A percentile compares a stretch with the other conserved stretches of the same genome.
phyloP scores from a whole-genome alignment of 2,888 invertebrate genomes.

The Diarsia mendica region DNA sequence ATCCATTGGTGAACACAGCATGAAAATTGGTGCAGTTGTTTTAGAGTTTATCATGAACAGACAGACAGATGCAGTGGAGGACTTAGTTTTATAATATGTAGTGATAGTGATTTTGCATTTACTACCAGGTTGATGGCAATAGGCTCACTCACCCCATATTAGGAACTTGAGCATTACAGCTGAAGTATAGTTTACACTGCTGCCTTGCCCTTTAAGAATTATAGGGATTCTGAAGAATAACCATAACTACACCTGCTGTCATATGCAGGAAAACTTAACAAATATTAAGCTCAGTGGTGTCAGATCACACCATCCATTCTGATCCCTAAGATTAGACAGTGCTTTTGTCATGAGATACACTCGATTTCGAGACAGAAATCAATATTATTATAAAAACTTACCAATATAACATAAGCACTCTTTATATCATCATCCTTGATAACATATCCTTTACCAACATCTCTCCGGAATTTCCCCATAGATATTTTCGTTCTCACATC shows the following conservation, averaged over 20 bases:
- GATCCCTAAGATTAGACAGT: not conserved
- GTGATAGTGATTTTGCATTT: not conserved
- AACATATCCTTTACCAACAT: constrained; percentile 91
- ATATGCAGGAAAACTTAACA: not conserved
- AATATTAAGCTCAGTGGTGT: not conserved
- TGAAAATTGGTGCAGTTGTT: too few species aligned
- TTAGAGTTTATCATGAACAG: too few species aligned
- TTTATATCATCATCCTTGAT: constrained; percentile 96
- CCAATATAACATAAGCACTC: constrained; percentile 94
- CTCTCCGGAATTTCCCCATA: constrained; percentile 92
- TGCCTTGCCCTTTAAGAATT: not conserved
- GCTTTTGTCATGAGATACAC: not conserved
- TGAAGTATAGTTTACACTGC: not conserved
- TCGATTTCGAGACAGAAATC: not conserved
- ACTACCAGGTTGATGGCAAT: not conserved
- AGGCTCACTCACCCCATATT: not conserved
- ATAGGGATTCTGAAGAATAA: too few species aligned
- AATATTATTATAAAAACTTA: constrained; percentile 79
- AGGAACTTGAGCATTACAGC: not conserved
- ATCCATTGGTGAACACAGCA: too few species aligned
- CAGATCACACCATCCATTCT: not conserved
- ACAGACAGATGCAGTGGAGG: too few species aligned
- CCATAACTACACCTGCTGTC: not conserved
- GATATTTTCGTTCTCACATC: constrained; percentile 94
- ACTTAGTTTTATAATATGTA: too few species aligned